Evolutionary conservation across 2,888 invertebrate genomes (phyloP).

Genomic region (Hydraecia micacea): DNA sequence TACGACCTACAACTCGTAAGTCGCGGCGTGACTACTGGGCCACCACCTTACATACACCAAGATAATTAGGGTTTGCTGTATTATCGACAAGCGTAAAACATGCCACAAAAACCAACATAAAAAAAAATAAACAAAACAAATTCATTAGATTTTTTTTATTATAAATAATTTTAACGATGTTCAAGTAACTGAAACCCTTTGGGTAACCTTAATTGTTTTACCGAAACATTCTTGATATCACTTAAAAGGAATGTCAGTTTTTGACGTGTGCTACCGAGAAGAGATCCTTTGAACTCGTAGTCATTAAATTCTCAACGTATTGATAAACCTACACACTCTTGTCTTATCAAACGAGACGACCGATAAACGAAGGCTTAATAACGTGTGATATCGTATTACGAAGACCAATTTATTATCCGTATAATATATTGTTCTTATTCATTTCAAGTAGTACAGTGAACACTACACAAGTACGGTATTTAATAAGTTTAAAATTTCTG

Average conservation of each 20-base stretch:
- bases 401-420: constrained; percentile 31
- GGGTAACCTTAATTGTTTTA: constrained; percentile 18
- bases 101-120: neutral
- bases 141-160: no score
- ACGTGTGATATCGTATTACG: constrained; percentile 44
- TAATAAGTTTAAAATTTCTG: no score
- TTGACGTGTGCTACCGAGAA: constrained; percentile 69
- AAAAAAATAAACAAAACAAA: neutral
- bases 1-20: no score
- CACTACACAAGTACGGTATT: no score
- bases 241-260: constrained; percentile 16
- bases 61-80: neutral
- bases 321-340: constrained; percentile 21
- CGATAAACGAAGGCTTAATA: constrained; percentile 32
- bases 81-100: neutral
- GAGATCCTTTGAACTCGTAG: constrained; percentile 67
- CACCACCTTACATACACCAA: no score
- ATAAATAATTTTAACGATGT: neutral
- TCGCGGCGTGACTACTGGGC: no score
- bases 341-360: constrained; percentile 43
- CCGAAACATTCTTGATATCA: constrained; percentile 13
- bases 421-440: constrained; percentile 23
- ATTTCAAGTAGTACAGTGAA: no score
- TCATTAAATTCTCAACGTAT: constrained; percentile 67
- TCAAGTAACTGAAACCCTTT: constrained; percentile 9